These are phyloP conservation scores for Anolis apletophallus DNA, from an alignment of 2,797 vertebrate species.

Conservation along the genomic window DNA sequence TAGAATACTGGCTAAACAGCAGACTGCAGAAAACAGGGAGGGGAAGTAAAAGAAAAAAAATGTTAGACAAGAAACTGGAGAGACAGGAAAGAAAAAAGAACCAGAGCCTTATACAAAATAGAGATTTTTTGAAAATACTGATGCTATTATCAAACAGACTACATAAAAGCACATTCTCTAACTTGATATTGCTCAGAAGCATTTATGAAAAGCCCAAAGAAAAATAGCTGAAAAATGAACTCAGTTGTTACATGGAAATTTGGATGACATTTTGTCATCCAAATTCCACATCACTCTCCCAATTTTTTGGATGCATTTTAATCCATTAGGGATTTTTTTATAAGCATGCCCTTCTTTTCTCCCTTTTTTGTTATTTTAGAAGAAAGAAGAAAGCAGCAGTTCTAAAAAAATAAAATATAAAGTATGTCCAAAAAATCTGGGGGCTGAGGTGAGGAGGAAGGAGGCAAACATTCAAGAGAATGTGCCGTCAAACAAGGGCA, in stretches of 20 bases:
- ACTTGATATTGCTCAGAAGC: not conserved
- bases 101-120: not conserved
- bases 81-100: too few species aligned
- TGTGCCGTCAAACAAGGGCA: conserved; percentile 60
- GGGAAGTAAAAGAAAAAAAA: not conserved
- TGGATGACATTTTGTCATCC: too few species aligned
- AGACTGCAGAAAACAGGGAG: not conserved
- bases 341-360: too few species aligned
- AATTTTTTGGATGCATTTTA: too few species aligned
- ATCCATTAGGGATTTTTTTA: too few species aligned
- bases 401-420: conserved; percentile 41
- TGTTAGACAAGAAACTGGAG: not conserved
- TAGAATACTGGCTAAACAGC: not conserved
- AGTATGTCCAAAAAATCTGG: conserved; percentile 32
- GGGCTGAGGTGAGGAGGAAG: conserved; percentile 46
- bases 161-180: not conserved
- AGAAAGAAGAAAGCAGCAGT: conserved; percentile 23
- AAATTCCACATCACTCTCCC: too few species aligned
- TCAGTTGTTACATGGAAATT: too few species aligned
- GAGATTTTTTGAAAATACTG: not conserved
- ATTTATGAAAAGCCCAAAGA: conserved; percentile 2
- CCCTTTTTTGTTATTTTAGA: not conserved
- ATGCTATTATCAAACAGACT: not conserved
- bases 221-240: conserved; percentile 35
- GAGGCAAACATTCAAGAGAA: conserved; percentile 60